Conservation (phyloP, 1,140 invertebrate genomes). For the Stegodyphus mimosarum region DNA sequence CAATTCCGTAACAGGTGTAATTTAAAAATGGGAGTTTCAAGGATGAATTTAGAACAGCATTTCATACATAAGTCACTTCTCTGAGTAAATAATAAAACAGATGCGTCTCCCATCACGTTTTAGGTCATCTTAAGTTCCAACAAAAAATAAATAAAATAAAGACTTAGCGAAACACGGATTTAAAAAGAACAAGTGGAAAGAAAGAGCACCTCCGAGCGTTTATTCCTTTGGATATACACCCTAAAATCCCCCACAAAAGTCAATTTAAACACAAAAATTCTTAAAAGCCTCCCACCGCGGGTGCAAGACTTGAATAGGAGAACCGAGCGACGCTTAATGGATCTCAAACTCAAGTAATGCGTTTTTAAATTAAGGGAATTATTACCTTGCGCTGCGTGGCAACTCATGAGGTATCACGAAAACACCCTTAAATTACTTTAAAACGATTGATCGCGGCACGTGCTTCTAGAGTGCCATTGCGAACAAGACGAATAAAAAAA, state of each 20-base stretch:
- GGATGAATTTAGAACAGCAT: no score
- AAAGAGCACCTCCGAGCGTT: no score
- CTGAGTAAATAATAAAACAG: no score
- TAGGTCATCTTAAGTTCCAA: no score
- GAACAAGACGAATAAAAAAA: not conserved
- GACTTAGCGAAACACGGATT: no score
- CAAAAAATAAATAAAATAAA: no score
- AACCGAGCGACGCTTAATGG: constrained; percentile 17
- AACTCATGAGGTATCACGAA: constrained; percentile 10
- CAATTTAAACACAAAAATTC: constrained; percentile 24
- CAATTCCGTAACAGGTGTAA: no score
- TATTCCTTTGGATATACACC: no score
- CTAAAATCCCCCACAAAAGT: not conserved
- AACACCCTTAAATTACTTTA: constrained; percentile 55
- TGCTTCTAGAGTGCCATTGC: not conserved
- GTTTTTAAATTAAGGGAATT: constrained; percentile 58
- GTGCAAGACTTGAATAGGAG: not conserved
- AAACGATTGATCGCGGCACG: constrained; percentile 57
- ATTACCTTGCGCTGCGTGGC: not conserved
- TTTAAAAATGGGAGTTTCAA: no score
- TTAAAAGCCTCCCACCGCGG: constrained; percentile 5
- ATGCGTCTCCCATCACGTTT: no score
- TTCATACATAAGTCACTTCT: no score
- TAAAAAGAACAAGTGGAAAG: no score
- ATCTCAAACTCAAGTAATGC: constrained; percentile 35